Base-by-base conservation (phyloP, 2,797 vertebrate species). In the Acomys russatus region DNA sequence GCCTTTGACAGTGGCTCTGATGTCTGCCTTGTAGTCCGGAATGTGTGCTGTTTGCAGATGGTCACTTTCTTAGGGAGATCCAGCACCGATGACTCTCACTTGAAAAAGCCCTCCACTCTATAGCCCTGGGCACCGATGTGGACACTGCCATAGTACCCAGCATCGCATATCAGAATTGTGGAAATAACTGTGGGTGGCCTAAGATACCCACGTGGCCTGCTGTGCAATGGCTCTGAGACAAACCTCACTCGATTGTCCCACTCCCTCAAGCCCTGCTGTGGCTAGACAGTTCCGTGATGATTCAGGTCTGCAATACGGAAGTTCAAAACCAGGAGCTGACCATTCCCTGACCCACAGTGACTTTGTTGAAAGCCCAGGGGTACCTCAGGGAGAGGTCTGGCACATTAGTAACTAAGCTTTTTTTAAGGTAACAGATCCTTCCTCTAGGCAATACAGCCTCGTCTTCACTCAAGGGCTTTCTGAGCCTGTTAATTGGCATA, bases 271-370 rank as follows among this genome's bases (percentile, higher is more conserved):
- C 28, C 54, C 14, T 22, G 2, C 18, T 30, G 28, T 84, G 49
- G 28, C 80, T 25, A 17, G 73, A 35, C 20, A 17, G 35, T 6
- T 28, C 70, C 1, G 35, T 23, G 63, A 9, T 44, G 44, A 1
- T 23, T n/a, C 1, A 38, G 12, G 4, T 49, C 20, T 30, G 1
- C 20, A n/a, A 5, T 6, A 22, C 11, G 8, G 6, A 20, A 49
- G 12, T 63, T 74, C 61, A 66, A 9, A 83, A 4, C 10, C 86
- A 56, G 88, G 3, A 73, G 14, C 35, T 82, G 70, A 30, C 11
- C 1, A 6, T 38, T 61, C 28, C 25, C 0, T 1, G 56, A 89
- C 30, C 9, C 3, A n/a, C 51, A 30, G 23, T 38, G 33, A 20
- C 38, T 59, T 30, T 78, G 88, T 22, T 14, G 33, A 56, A 64